Evolutionary conservation across 1,140 invertebrate species (phyloP), one percentile per base, ranked within the genome.

Genomic region (Bombus pascuorum): DNA sequence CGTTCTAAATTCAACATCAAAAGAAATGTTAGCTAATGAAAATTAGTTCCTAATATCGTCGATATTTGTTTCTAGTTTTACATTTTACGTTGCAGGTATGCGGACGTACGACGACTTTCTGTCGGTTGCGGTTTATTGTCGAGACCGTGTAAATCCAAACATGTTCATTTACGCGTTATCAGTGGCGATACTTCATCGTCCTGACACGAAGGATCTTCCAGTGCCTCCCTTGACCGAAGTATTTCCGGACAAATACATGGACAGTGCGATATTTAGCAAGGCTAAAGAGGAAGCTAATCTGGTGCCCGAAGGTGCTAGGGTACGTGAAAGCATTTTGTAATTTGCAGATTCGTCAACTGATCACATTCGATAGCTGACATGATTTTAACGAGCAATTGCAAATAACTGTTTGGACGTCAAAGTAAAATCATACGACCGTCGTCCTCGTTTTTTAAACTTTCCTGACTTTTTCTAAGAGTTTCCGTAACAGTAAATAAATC

Each of bases 241-340:
- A 28, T 98, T 98, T 91, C 97, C 97, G 5, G 97, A 97, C 81
- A 97, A 98, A 90, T 98, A 97, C 92, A 95, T 98, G 88, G 97
- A 98, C 90, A 96, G 97, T 15, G 96, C 96, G 71, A 96, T 98
- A 6, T 97, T 98, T 92, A 92, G 96, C 0, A 93, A 96, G 65
- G 96, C 97, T 2, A 95, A 97, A 32, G 97, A 98, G 92, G 96
- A 97, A 93, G 95, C 96, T 8, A 97, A 96, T 25, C 95, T 97
- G 10, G 96, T 97, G 12, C 95, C 96, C 0, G 81, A 96, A 13
- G 97, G 96, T 68, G 95, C 95, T 9, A 96, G 97, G 86, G 97
- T 97, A 95, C 6, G 71, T 59, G 59, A 18, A 62, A n/a, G 1
- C 1, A 62, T 42, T 25, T 53, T 32, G 39, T 44, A 8, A 47